A percentile compares a stretch with the other conserved stretches of the same genome.
Evolutionary conservation across 2,113 vertebrate genomes (phyloP).

Genomic region (Strix aluco): DNA sequence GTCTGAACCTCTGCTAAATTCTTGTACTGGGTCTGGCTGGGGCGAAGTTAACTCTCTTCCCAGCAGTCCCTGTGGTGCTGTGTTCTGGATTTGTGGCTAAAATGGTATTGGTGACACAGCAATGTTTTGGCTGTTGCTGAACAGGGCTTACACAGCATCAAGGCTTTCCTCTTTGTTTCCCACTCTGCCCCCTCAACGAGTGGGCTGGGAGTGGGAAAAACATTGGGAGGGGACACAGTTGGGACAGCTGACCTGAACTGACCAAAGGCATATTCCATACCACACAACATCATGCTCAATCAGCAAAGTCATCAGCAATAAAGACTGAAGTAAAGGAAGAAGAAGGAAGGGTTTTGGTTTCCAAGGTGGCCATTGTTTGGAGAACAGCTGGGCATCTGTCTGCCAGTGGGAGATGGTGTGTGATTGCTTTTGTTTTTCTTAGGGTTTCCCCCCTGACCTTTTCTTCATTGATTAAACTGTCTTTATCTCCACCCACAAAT

Average conservation of each 20-base stretch:
- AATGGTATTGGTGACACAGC: neutral
- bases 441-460: accelerated
- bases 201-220: neutral
- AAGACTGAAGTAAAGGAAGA: neutral
- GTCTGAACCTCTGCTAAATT: neutral
- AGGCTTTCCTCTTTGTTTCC: neutral
- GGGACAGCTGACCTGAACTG: neutral
- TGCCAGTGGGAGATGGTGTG: neutral
- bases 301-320: neutral
- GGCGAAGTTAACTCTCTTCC: neutral
- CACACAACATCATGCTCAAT: no score
- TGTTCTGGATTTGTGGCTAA: neutral
- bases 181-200: neutral
- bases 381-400: accelerated
- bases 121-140: neutral
- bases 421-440: neutral
- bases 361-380: no score
- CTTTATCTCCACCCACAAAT: neutral
- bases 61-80: neutral
- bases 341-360: neutral
- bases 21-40: neutral
- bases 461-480: neutral
- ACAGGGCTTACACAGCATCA: neutral
- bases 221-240: neutral
- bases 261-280: neutral